Percentiles rank a stretch among this genome's conserved stretches.
Conservation (phyloP, 2,888 invertebrate species). For the Noctua janthe region DNA sequence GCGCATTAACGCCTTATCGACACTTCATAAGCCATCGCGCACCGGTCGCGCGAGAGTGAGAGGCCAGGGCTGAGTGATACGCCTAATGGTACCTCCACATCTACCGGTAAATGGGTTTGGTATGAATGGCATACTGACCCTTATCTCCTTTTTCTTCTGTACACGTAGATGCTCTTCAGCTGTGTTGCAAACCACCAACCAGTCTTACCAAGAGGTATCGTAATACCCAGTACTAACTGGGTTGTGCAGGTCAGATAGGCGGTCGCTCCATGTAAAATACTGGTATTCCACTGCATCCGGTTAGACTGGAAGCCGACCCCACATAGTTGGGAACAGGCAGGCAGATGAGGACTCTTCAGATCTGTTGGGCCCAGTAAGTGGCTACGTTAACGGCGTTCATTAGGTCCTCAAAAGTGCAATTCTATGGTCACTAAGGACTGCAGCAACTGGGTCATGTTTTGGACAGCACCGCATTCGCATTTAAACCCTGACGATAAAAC, state of each 20-base stretch:
- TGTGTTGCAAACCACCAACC: not conserved
- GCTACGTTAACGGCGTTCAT: too few relatives aligned
- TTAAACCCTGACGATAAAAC: too few relatives aligned
- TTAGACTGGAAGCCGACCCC: not conserved
- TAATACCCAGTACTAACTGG: not conserved
- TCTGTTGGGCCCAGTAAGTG: too few relatives aligned
- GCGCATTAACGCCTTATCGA: constrained; percentile 72
- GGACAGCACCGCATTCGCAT: too few relatives aligned
- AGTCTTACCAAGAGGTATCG: not conserved
- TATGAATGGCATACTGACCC: not conserved
- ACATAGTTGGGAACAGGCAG: not conserved
- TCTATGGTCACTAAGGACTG: too few relatives aligned
- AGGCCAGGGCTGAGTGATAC: not conserved
- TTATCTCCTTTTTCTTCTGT: not conserved
- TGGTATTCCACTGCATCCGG: not conserved
- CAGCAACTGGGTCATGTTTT: too few relatives aligned
- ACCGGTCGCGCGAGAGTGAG: not conserved
- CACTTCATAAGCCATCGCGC: constrained; percentile 69
- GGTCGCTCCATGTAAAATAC: too few relatives aligned
- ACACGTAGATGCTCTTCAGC: not conserved
- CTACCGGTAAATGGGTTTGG: not conserved
- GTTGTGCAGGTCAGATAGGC: not conserved
- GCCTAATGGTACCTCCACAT: too few relatives aligned
- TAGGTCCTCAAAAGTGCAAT: too few relatives aligned
- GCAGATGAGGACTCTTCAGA: too few relatives aligned